These are phyloP conservation scores for Antitype chi DNA, from an alignment of 2,888 invertebrate species.

Conservation along the genomic window DNA sequence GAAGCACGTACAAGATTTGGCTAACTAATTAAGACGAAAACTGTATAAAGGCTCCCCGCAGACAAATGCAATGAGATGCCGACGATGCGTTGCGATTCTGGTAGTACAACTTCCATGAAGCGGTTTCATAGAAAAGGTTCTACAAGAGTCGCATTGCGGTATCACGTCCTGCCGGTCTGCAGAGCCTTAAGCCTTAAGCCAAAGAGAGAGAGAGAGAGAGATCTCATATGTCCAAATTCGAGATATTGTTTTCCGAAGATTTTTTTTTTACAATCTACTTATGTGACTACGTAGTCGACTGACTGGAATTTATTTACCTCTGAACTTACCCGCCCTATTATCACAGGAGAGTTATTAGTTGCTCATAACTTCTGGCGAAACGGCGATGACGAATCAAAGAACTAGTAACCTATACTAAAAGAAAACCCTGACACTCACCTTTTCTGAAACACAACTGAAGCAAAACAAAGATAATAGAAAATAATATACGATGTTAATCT, in stretches of 20 bases:
- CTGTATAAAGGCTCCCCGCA: no score
- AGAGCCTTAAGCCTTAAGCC: background rate
- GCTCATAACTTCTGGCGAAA: background rate
- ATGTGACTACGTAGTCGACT: background rate
- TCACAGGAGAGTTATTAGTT: background rate
- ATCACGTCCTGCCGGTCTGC: no score
- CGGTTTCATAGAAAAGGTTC: no score
- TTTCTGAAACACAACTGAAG: conserved; percentile 39
- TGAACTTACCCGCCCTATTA: background rate
- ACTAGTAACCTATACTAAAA: background rate
- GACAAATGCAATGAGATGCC: no score
- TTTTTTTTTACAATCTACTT: background rate
- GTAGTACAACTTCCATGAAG: no score
- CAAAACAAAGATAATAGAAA: conserved; percentile 33
- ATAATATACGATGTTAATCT: conserved; percentile 1
- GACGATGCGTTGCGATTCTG: no score
- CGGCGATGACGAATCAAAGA: background rate
- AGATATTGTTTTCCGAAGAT: background rate
- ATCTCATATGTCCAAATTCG: background rate
- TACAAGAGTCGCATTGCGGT: no score
- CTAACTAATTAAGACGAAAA: background rate
- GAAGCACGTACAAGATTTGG: background rate
- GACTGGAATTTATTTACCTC: background rate
- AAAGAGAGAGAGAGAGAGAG: no score
- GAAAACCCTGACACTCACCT: conserved; percentile 45